Conservation (phyloP, 1,140 invertebrate species). For the Drosophila parvula region DNA sequence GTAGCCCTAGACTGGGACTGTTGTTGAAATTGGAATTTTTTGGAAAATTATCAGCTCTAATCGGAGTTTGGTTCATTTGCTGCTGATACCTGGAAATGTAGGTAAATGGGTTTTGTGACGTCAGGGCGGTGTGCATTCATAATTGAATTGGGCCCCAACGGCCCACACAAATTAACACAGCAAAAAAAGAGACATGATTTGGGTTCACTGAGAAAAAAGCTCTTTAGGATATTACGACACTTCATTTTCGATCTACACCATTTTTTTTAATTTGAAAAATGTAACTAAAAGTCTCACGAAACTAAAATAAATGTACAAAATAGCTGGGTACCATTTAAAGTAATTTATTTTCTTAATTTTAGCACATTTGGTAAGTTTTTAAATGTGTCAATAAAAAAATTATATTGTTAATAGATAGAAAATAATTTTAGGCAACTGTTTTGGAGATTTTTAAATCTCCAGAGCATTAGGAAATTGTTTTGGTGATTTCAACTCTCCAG, state of each 20-base stretch:
- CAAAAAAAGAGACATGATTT: slow-evolving; percentile 1
- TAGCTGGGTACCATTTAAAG: too few species aligned
- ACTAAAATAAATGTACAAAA: too few species aligned
- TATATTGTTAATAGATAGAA: too few species aligned
- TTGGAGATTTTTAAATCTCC: too few species aligned
- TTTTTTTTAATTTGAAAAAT: too few species aligned
- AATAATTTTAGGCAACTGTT: too few species aligned
- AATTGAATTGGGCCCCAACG: slow-evolving; percentile 60
- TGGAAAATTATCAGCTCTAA: slow-evolving; percentile 34
- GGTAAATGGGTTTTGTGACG: slow-evolving; percentile 41
- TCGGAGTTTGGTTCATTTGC: slow-evolving; percentile 37
- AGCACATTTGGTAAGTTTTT: too few species aligned
- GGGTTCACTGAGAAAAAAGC: slow-evolving; percentile 12
- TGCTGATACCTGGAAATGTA: slow-evolving; percentile 36
- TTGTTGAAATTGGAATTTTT: slow-evolving; percentile 18
- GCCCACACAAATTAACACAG: slow-evolving; percentile 55
- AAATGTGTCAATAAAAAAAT: too few species aligned
- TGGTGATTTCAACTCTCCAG: not conserved
- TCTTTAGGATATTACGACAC: not conserved
- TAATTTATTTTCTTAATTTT: too few species aligned
- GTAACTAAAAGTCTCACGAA: too few species aligned
- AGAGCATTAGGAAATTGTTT: not conserved
- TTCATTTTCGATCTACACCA: not conserved
- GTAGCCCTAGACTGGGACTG: not conserved
- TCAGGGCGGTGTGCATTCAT: slow-evolving; percentile 48